These are phyloP conservation scores for Actinostola sp. DNA, from an alignment of 92 coral and sea anemone genomes.

Conservation along the genomic window DNA sequence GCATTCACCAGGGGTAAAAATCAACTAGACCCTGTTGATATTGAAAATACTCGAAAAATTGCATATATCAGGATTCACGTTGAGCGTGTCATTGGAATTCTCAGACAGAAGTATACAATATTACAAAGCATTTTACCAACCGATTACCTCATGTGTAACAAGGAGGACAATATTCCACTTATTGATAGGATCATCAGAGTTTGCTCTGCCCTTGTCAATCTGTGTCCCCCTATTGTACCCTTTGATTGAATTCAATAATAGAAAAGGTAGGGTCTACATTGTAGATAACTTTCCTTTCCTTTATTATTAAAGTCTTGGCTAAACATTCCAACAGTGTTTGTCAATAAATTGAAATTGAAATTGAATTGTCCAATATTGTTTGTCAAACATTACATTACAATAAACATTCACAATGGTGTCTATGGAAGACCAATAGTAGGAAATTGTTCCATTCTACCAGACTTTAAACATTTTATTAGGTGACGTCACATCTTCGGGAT, in stretches of 20 bases:
- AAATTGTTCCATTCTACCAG: conserved; percentile 33
- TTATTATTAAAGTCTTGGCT: too few relatives aligned
- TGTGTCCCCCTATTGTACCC: conserved; percentile 32
- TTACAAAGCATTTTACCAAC: conserved; percentile 48
- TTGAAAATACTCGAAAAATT: conserved; percentile 49
- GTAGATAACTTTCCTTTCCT: too few relatives aligned
- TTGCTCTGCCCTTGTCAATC: conserved; percentile 66
- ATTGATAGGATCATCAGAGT: conserved; percentile 59
- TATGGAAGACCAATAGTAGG: too few relatives aligned
- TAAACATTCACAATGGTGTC: too few relatives aligned
- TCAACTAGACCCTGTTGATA: conserved; percentile 52
- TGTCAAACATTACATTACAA: too few relatives aligned
- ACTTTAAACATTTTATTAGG: conserved; percentile 46
- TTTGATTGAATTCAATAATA: conserved; percentile 11
- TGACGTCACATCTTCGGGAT: conserved; percentile 62
- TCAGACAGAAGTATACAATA: conserved; percentile 46
- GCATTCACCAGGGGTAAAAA: conserved; percentile 61
- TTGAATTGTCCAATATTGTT: too few relatives aligned
- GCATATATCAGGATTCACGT: conserved; percentile 53
- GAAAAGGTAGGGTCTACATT: too few relatives aligned
- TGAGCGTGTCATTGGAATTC: conserved; percentile 53
- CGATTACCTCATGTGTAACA: conserved; percentile 36
- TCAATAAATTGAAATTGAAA: too few relatives aligned
- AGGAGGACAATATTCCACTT: conserved; percentile 35
- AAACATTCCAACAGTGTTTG: too few relatives aligned